Base-by-base conservation (phyloP, 2,113 vertebrate genomes). In the Microcebus jonahi region DNA sequence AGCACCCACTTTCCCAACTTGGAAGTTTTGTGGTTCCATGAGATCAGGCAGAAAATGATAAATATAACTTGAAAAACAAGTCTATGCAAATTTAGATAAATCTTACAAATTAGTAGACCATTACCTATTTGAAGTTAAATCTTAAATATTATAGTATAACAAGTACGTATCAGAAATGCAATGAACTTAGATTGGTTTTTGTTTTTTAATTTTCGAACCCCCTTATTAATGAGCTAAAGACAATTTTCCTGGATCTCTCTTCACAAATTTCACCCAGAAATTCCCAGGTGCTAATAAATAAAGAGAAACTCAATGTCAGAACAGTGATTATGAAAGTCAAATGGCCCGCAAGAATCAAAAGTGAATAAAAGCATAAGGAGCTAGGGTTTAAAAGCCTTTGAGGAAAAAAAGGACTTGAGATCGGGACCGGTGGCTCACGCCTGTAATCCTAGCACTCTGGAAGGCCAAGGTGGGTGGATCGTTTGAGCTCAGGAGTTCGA, bases 251-350 rank as follows among this genome's bases (percentile, higher is more conserved):
- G 50, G 68, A 13, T 68, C 76, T 91, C 25, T 83, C 29, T 83
- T 55, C 55, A 55, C 55, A 55, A 55, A 55, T 55, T 55, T 17
- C 18, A 55, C 17, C 55, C 55, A 55, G 55, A 55, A 55, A 55
- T 55, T 67, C 61, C 68, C 3, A 55, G 20, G 42, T 25, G 18
- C 50, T 45, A 84, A n/a, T 77, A 83, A 70, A 84, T 77, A 57
- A 45, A 88, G 76, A 91, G 65, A 91, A 91, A 80, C n/a, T 67
- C 39, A 61, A 81, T 88, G 14, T 25, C 61, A 67, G 79, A 89
- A 57, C 7, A 39, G 65, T 17, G 57, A 90, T 21, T 18, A 6
- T 50, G 48, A 81, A 92, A 89, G 80, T 18, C 63, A 85, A 90
- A 90, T 45, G 50, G 2, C 36, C 73, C 6, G 15, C 36, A 67